Evolutionary conservation across 2,797 vertebrate species (phyloP).

Genomic region (Otolemur crassicaudatus): DNA sequence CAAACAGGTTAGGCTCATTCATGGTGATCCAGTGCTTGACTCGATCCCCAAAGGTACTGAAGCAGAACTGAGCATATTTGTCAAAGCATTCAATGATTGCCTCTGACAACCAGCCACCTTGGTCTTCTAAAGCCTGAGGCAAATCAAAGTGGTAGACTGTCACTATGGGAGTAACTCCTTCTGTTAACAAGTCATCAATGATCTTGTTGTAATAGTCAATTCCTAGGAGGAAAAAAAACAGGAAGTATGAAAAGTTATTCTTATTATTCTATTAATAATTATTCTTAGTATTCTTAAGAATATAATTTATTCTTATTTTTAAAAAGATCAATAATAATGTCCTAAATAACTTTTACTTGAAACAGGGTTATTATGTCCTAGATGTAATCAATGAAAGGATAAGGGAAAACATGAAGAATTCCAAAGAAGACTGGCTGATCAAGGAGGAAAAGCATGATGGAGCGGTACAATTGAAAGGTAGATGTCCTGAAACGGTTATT

Average conservation of each 20-base stretch:
- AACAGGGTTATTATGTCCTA: neutral
- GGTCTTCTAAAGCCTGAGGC: conserved; percentile 90
- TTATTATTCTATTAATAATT: neutral
- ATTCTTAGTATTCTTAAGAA: no score
- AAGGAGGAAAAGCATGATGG: no score
- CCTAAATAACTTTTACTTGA: neutral
- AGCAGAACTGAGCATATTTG: conserved; percentile 90
- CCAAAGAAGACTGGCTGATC: neutral
- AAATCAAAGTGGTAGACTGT: conserved; percentile 92
- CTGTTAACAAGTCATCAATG: conserved; percentile 89
- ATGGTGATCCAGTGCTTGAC: conserved; percentile 92
- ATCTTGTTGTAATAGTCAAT: conserved; percentile 92
- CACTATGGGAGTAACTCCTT: conserved; percentile 88
- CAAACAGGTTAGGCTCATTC: conserved; percentile 89
- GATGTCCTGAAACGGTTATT: neutral
- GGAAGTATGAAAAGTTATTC: neutral
- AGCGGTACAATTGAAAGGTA: neutral
- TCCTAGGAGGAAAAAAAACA: conserved; percentile 81
- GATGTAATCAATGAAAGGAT: neutral
- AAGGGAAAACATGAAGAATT: neutral
- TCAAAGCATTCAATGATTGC: conserved; percentile 86
- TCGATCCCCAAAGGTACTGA: conserved; percentile 90
- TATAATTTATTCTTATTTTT: neutral
- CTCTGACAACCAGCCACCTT: conserved; percentile 88
- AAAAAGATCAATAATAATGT: neutral